A percentile compares a stretch with the other conserved stretches of the same genome.
phyloP scores from a whole-genome alignment of 92 coral and sea anemone genomes.

The Isaurus tuberculatus region DNA sequence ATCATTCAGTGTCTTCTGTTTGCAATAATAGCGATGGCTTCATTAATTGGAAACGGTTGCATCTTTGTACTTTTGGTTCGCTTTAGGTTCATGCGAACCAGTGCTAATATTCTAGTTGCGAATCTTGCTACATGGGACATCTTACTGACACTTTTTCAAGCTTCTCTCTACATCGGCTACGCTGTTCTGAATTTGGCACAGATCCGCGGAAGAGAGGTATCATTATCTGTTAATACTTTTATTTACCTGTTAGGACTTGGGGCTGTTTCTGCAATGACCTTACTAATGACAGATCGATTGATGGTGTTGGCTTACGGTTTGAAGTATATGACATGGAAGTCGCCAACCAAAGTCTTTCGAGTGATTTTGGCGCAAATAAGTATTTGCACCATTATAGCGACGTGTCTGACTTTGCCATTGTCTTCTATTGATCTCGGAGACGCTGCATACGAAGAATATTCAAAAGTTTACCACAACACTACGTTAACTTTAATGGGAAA shows the following conservation, averaged over 20 bases:
- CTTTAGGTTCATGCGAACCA: slow-evolving; percentile 54
- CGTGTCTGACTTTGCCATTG: slow-evolving; percentile 2
- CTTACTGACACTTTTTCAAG: slow-evolving; percentile 27
- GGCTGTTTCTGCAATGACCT: slow-evolving; percentile 42
- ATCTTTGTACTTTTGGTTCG: slow-evolving; percentile 45
- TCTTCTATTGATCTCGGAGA: slow-evolving; percentile 16
- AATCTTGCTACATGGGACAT: slow-evolving; percentile 58
- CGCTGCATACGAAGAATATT: slow-evolving; percentile 11
- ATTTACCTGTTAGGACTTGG: slow-evolving; percentile 44
- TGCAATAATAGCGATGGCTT: slow-evolving; percentile 2
- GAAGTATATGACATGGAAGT: slow-evolving; percentile 56
- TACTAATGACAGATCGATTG: slow-evolving; percentile 55
- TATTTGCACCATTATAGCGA: neutral
- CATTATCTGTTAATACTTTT: slow-evolving; percentile 22
- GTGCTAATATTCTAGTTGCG: slow-evolving; percentile 56
- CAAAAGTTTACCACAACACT: neutral
- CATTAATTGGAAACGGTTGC: slow-evolving; percentile 48
- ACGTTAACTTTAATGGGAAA: neutral
- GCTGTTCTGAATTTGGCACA: slow-evolving; percentile 36
- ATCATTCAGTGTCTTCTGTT: slow-evolving; percentile 41
- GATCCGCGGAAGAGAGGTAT: slow-evolving; percentile 38
- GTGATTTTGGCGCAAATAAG: slow-evolving; percentile 1
- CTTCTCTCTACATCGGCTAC: slow-evolving; percentile 48
- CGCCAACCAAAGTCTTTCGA: slow-evolving; percentile 12
- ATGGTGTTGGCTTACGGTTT: slow-evolving; percentile 50